These are phyloP conservation scores for Protophormia terraenovae DNA, from an alignment of 2,888 invertebrate genomes.

Conservation along the genomic window DNA sequence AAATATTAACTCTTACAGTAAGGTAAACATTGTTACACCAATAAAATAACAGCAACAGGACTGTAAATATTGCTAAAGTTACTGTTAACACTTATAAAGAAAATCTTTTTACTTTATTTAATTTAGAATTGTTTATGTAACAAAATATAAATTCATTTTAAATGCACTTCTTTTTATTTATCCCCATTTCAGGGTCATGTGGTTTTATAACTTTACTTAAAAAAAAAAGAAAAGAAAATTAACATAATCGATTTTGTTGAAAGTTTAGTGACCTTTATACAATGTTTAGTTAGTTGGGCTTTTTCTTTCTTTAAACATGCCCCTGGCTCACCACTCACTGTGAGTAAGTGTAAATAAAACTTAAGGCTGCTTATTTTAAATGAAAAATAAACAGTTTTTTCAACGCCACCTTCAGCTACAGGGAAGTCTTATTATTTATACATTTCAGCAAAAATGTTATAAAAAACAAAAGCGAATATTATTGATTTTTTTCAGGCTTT, in stretches of 20 bases:
- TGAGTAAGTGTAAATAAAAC: not conserved
- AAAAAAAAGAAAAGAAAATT: too few relatives aligned
- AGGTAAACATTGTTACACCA: too few relatives aligned
- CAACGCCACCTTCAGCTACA: not conserved
- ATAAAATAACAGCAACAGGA: too few relatives aligned
- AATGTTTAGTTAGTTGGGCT: not conserved
- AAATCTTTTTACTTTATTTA: not conserved
- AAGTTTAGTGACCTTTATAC: not conserved
- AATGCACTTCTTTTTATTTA: not conserved
- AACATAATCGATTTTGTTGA: not conserved
- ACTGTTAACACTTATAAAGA: too few relatives aligned
- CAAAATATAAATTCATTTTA: not conserved
- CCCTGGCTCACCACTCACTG: not conserved
- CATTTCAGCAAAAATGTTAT: not conserved
- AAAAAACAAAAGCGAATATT: conserved; percentile 13
- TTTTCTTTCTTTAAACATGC: not conserved
- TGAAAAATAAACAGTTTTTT: conserved; percentile 1
- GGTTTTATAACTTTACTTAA: not conserved
- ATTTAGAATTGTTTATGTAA: not conserved
- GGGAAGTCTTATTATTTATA: not conserved
- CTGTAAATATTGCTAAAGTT: too few relatives aligned
- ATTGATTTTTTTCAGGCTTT: conserved; percentile 15
- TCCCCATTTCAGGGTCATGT: not conserved
- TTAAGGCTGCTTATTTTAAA: not conserved
- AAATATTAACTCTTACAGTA: not conserved